Conservation (phyloP, 2,888 invertebrate species). For the Julus scanicus region DNA sequence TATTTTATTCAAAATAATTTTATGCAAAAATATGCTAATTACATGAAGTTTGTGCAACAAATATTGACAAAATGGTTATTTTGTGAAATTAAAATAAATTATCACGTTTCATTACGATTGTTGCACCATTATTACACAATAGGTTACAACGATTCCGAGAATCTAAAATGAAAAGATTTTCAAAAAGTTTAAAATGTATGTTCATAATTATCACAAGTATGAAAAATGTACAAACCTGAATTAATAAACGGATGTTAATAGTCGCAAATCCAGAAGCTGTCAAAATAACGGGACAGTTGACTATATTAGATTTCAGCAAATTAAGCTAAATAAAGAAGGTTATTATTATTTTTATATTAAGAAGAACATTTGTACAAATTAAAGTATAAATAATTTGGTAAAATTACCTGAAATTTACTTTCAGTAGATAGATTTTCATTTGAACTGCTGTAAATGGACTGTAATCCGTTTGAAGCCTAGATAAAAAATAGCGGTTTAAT, state of each 20-base stretch:
- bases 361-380: too few relatives aligned
- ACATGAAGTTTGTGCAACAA: too few relatives aligned
- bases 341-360: too few relatives aligned
- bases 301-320: not conserved
- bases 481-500: too few relatives aligned
- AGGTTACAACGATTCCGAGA: not conserved
- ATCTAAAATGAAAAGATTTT: not conserved
- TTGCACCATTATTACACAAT: slow-evolving; percentile 24
- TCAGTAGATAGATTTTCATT: not conserved
- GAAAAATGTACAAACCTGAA: not conserved
- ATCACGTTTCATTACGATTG: not conserved
- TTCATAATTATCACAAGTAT: not conserved
- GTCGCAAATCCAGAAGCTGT: not conserved
- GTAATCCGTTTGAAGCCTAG: not conserved
- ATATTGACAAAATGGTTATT: too few relatives aligned
- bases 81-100: not conserved
- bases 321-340: not conserved
- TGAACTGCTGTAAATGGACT: not conserved
- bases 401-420: slow-evolving; percentile 31
- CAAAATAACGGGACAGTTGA: not conserved
- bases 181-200: not conserved
- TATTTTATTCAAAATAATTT: too few relatives aligned
- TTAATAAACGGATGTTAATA: not conserved
- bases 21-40: too few relatives aligned
- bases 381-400: not conserved